phyloP scores from a whole-genome alignment of 2,113 vertebrate species.

The Labrus mixtus region DNA sequence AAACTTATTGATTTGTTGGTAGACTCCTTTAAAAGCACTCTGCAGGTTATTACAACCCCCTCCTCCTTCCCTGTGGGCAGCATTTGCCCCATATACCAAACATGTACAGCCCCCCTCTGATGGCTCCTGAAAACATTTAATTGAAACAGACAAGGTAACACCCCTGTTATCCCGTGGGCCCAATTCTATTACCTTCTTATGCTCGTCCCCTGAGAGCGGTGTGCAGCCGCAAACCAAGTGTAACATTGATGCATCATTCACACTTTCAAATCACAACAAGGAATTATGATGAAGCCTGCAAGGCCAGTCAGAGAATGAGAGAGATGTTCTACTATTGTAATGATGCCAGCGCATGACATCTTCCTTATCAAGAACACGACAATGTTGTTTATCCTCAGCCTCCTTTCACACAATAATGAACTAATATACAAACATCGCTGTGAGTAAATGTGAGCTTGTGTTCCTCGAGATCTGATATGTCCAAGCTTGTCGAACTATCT shows the following conservation, averaged over 20 bases:
- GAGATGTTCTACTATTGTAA: slow-evolving; percentile 24
- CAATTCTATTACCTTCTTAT: slow-evolving; percentile 76
- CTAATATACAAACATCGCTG: slow-evolving; percentile 53
- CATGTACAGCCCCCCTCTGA: slow-evolving; percentile 41
- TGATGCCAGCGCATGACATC: slow-evolving; percentile 37
- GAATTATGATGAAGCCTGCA: slow-evolving; percentile 35
- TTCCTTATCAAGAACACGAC: slow-evolving; percentile 40
- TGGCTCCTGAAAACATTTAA: slow-evolving; percentile 68
- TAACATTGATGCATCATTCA: slow-evolving; percentile 39
- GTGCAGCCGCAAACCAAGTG: slow-evolving; percentile 19
- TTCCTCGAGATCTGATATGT: slow-evolving; percentile 56
- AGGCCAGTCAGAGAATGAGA: neutral
- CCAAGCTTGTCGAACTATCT: slow-evolving; percentile 42
- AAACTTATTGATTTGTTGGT: slow-evolving; percentile 73
- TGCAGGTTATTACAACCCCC: slow-evolving; percentile 58
- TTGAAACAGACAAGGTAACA: slow-evolving; percentile 83
- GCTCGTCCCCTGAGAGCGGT: slow-evolving; percentile 58
- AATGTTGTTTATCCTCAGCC: slow-evolving; percentile 47
- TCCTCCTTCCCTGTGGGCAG: slow-evolving; percentile 50
- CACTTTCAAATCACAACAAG: slow-evolving; percentile 57
- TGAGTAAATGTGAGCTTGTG: slow-evolving; percentile 43
- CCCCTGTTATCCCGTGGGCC: slow-evolving; percentile 68
- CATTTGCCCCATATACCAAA: slow-evolving; percentile 60
- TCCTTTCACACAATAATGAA: slow-evolving; percentile 52
- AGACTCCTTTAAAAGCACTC: slow-evolving; percentile 64